phyloP scores from a whole-genome alignment of 2,888 invertebrate genomes.

The Tachina lurida region DNA sequence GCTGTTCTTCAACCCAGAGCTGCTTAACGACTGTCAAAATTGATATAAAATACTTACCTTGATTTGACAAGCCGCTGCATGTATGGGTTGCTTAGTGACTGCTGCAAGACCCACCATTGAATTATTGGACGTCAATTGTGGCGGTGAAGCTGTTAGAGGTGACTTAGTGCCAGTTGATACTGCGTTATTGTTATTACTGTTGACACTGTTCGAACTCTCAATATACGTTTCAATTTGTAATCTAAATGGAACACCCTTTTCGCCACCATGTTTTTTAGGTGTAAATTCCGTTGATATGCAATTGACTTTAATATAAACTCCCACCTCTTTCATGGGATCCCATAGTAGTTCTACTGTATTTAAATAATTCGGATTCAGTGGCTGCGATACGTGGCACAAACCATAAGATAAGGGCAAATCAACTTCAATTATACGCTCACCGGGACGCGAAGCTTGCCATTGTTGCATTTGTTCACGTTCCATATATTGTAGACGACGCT shows the following conservation, averaged over 20 bases:
- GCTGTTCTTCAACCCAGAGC: too few relatives aligned
- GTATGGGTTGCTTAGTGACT: constrained; percentile 86
- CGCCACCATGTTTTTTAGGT: constrained; percentile 98
- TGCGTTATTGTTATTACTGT: constrained; percentile 61
- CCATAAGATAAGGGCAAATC: constrained; percentile 98
- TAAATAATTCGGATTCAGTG: constrained; percentile 85
- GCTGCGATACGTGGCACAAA: constrained; percentile 91
- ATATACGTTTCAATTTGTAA: constrained; percentile 95
- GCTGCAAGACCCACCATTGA: constrained; percentile 74
- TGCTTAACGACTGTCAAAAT: too few relatives aligned
- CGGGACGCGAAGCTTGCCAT: constrained; percentile 95
- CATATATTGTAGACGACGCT: constrained; percentile 96
- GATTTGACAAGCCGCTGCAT: constrained; percentile 97
- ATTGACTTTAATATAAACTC: constrained; percentile 97
- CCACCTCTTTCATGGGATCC: constrained; percentile 98
- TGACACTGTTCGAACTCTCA: constrained; percentile 77
- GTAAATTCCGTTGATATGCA: constrained; percentile 99
- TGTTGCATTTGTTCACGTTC: constrained; percentile 96
- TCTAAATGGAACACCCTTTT: constrained; percentile 98
- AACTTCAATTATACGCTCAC: constrained; percentile 95
- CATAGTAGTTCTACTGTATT: constrained; percentile 95
- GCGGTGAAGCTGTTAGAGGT: constrained; percentile 64
- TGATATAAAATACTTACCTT: constrained; percentile 87
- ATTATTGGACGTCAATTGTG: constrained; percentile 72
- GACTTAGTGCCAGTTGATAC: constrained; percentile 66